Percentiles rank a stretch among this genome's conserved stretches.
phyloP scores from a whole-genome alignment of 1,140 invertebrate genomes.

The Drosophila setifemur region DNA sequence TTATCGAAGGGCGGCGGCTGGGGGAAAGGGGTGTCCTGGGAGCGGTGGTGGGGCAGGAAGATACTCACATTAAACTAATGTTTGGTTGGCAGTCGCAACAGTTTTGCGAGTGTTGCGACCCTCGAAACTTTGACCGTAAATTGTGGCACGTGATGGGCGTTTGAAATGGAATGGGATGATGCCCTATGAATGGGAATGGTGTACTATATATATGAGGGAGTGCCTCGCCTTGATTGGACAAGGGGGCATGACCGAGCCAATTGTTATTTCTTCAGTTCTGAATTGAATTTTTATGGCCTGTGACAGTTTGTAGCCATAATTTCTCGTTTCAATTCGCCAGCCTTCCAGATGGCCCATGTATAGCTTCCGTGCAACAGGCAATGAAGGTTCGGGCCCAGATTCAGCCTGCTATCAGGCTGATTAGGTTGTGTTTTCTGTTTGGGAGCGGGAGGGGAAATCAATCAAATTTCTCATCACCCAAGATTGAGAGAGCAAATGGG shows the following conservation, averaged over 20 bases:
- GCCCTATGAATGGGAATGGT: constrained; percentile 20
- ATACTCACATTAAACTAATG: constrained; percentile 72
- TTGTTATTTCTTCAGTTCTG: constrained; percentile 52
- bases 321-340: not conserved
- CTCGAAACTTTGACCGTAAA: constrained; percentile 77
- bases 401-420: not conserved
- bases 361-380: constrained; percentile 29
- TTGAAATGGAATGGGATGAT: constrained; percentile 13
- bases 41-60: constrained; percentile 1
- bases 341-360: not conserved
- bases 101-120: constrained; percentile 70
- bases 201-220: not conserved
- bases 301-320: constrained; percentile 55
- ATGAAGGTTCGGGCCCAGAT: not conserved
- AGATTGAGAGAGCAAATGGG: not conserved
- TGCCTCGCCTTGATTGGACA: constrained; percentile 13
- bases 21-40: not conserved
- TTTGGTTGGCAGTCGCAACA: constrained; percentile 75
- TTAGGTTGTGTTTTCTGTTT: not conserved
- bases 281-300: constrained; percentile 76
- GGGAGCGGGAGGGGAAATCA: not conserved
- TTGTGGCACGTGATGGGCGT: constrained; percentile 74
- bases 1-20: constrained; percentile 51
- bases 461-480: not conserved
- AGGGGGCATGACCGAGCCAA: constrained; percentile 59